These are phyloP conservation scores for Lepilemur ruficaudatus DNA, from an alignment of 2,797 vertebrate species.

Conservation along the genomic window DNA sequence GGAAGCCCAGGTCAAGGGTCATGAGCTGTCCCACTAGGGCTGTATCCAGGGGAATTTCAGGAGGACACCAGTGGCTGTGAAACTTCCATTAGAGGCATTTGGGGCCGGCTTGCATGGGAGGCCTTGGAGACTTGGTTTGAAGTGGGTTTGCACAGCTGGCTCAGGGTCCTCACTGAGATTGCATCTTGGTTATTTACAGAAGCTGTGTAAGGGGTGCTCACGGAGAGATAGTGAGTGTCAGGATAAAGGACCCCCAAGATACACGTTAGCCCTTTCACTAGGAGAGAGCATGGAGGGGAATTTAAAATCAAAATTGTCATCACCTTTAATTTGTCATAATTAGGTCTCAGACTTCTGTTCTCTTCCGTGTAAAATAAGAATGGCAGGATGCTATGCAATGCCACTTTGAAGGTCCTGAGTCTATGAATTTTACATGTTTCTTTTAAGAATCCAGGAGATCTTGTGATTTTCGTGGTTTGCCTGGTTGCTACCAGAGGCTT, in stretches of 20 bases:
- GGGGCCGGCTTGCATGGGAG: not conserved
- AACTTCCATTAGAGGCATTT: not conserved
- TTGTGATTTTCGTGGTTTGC: not conserved
- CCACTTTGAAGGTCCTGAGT: not conserved
- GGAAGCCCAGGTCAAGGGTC: not conserved
- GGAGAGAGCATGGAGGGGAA: not conserved
- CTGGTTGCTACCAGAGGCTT: not conserved
- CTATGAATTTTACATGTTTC: not conserved
- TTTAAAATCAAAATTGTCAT: not conserved
- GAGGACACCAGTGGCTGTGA: rapidly evolving
- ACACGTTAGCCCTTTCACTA: not conserved
- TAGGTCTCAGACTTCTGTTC: not conserved
- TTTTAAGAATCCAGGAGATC: not conserved
- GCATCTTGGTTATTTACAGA: not conserved
- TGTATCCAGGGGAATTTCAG: not conserved
- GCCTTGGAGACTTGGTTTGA: not conserved
- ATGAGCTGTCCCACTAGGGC: not conserved
- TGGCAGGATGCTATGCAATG: not conserved
- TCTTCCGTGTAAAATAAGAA: not conserved
- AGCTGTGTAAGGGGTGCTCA: not conserved
- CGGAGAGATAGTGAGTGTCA: not conserved
- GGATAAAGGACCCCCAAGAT: not conserved
- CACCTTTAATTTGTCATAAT: not conserved
- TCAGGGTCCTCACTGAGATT: not conserved
- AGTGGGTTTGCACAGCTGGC: not conserved